These are phyloP conservation scores for Penaeus chinensis DNA, from an alignment of 1,140 invertebrate genomes.

Conservation along the genomic window DNA sequence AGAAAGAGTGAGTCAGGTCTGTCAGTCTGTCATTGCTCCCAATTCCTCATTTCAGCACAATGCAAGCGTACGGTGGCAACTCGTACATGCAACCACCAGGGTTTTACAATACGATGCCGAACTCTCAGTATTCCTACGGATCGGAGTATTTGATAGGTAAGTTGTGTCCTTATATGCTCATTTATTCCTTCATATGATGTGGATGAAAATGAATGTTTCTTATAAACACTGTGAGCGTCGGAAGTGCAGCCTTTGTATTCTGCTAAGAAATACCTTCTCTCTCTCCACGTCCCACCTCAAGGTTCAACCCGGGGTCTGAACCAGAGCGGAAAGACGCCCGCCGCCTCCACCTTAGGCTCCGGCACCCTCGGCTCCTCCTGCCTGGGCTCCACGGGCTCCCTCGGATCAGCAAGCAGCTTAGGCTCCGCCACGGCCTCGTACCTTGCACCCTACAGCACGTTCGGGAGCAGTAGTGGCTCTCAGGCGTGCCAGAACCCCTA, in stretches of 20 bases:
- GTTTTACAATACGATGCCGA: conserved; percentile 63
- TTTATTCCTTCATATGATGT: not conserved
- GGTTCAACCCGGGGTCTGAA: conserved; percentile 54
- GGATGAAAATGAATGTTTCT: not conserved
- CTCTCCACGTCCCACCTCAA: not conserved
- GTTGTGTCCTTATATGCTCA: not conserved
- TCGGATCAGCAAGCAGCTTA: conserved; percentile 54
- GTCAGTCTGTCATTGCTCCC: no score
- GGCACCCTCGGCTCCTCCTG: conserved; percentile 51
- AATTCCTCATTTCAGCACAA: conserved; percentile 42
- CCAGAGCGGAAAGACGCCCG: conserved; percentile 42
- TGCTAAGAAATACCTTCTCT: not conserved
- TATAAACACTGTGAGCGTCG: not conserved
- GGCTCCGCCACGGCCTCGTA: conserved; percentile 63
- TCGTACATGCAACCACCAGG: conserved; percentile 62
- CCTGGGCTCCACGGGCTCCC: conserved; percentile 55
- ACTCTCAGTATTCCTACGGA: conserved; percentile 62
- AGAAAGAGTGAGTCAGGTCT: no score
- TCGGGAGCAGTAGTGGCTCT: conserved; percentile 49
- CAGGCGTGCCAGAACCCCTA: conserved; percentile 62
- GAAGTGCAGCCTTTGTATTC: not conserved
- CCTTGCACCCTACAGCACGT: conserved; percentile 56
- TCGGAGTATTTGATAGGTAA: conserved; percentile 62
- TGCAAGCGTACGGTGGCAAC: conserved; percentile 63
- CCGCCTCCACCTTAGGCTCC: conserved; percentile 35